Evolutionary conservation across 2,888 invertebrate genomes (phyloP).

Genomic region (Xanthorhoe spadicearia): DNA sequence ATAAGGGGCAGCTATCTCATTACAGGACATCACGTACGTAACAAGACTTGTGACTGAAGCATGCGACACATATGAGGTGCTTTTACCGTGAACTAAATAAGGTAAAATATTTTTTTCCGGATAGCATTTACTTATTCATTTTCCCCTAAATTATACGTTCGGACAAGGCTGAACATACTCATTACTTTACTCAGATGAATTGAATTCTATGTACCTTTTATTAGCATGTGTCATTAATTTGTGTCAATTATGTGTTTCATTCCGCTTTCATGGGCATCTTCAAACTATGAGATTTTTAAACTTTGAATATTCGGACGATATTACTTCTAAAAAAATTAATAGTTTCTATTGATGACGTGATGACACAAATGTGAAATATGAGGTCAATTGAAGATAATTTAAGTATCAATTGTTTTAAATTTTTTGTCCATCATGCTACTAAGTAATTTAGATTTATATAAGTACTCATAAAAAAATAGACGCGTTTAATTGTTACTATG

Average conservation of each 20-base stretch:
- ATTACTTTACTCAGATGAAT: neutral
- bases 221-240: too few relatives aligned
- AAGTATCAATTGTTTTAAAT: neutral
- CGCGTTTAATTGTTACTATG: neutral
- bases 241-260: too few relatives aligned
- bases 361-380: neutral
- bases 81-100: slow-evolving; percentile 3
- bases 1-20: slow-evolving; percentile 34
- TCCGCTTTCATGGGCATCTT: too few relatives aligned
- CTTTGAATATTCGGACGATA: neutral
- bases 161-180: neutral
- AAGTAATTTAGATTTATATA: neutral
- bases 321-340: neutral
- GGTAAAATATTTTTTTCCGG: slow-evolving; percentile 8
- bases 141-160: neutral
- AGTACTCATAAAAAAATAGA: neutral
- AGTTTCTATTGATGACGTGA: neutral
- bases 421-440: neutral
- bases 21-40: slow-evolving; percentile 44
- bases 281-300: too few relatives aligned
- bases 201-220: neutral
- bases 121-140: neutral
- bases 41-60: slow-evolving; percentile 40
- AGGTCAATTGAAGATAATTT: slow-evolving; percentile 6
- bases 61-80: slow-evolving; percentile 33